Evolutionary conservation across 2,888 invertebrate genomes (phyloP), one percentile per base, ranked within the genome.

Genomic region (Drosophila kambysellisi): DNA sequence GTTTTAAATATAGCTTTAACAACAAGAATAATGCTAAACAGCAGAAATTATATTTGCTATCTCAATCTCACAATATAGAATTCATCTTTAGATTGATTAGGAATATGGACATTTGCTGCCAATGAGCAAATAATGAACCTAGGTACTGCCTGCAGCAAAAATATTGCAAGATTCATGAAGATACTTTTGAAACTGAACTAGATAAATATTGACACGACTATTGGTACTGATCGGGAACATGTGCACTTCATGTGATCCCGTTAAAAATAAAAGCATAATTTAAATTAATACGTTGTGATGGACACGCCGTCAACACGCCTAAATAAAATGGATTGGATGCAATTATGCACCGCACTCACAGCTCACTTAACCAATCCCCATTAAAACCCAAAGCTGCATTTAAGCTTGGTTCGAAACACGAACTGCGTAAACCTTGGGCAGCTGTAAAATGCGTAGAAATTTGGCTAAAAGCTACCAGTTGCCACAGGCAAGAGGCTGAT

Each of bases 391-490:
- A 33, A 67, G 48, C 25, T 5, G n/a, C 25, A 35, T 35, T 48
- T 39, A 33, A 68, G 46, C 54, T 68, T 20, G 15, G 25, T 15
- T 4, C 2, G 15, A 46, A 25, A 46, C 25, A 29, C 46, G 15
- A 25, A 15, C 37, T 12, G 11, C 53, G 37, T 39, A 66, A 75
- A 82, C 82, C 62, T 76, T 70, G 82, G 62, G 59, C 88, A 86
- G 85, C 85, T 88, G 85, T 78, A 84, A 62, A 25, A 67, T 89
- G 85, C 85, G 85, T 86, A 89, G 80, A 66, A 56, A 50, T 61
- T 67, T 15, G 25, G 4, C 15, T 4, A 15, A 25, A 25, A 46
- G 30, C 33, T 25, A 30, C 53, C 20, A 29, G 15, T 17, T 50
- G 39, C 43, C 41, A 58, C 52, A 46, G 73, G n/a, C 41, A 53